These are phyloP conservation scores for Tipula lateralis DNA, from an alignment of 2,888 invertebrate species.

Conservation along the genomic window DNA sequence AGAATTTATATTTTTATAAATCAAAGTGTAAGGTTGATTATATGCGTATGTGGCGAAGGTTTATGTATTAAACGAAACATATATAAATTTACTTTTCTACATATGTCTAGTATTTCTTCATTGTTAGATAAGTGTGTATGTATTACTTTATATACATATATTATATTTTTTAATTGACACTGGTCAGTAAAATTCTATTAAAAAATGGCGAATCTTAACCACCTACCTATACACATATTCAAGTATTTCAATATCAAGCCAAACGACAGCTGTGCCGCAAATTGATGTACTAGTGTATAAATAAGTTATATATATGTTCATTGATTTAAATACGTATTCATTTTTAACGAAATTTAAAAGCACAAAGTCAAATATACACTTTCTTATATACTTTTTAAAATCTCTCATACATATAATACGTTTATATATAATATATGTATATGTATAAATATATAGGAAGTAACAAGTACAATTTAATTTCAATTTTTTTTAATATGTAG, in stretches of 20 bases:
- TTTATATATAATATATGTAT: no score
- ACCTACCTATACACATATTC: not conserved
- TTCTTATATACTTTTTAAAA: not conserved
- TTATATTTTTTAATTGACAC: no score
- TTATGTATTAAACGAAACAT: not conserved
- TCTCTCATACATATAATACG: not conserved
- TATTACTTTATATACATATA: no score
- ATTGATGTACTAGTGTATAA: not conserved
- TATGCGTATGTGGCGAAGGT: not conserved
- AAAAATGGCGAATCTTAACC: no score
- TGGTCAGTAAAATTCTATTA: no score
- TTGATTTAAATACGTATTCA: not conserved
- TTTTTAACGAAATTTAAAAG: not conserved
- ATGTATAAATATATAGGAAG: not conserved
- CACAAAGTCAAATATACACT: not conserved
- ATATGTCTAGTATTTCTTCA: no score
- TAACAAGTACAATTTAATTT: not conserved
- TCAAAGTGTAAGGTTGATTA: not conserved
- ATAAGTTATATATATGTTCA: not conserved
- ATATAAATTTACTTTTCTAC: not conserved
- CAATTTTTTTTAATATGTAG: not conserved
- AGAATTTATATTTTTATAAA: not conserved
- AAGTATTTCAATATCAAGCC: no score
- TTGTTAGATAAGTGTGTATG: no score
- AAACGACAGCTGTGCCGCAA: no score